These are phyloP conservation scores for Meganola albula DNA, from an alignment of 2,888 invertebrate species.

Conservation along the genomic window DNA sequence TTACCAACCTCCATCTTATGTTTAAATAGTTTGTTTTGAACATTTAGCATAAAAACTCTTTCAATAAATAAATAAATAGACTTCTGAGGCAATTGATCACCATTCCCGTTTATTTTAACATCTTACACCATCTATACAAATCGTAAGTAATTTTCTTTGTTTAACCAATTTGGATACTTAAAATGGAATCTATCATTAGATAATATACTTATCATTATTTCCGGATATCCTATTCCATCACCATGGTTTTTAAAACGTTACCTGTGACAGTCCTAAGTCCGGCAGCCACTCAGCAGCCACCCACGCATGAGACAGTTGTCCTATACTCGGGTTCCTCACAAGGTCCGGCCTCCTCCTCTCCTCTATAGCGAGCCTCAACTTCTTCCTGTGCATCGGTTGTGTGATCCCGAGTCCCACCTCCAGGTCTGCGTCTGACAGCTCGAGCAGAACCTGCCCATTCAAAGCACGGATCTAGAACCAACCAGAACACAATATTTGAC, in stretches of 20 bases:
- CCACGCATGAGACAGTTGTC: constrained; percentile 94
- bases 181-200: too few relatives aligned
- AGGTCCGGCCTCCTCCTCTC: constrained; percentile 92
- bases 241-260: constrained; percentile 31
- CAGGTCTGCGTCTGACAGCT: constrained; percentile 93
- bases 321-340: constrained; percentile 91
- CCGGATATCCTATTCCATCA: too few relatives aligned
- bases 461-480: constrained; percentile 83
- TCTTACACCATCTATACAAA: too few relatives aligned
- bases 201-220: too few relatives aligned
- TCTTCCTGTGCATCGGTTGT: constrained; percentile 95
- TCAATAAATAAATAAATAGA: too few relatives aligned
- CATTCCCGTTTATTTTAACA: too few relatives aligned
- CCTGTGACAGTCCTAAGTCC: constrained; percentile 91
- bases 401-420: constrained; percentile 93
- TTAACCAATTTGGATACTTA: too few relatives aligned
- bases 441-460: constrained; percentile 90
- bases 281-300: constrained; percentile 95
- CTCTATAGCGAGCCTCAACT: constrained; percentile 94
- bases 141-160: too few relatives aligned
- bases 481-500: constrained; percentile 78
- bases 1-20: too few relatives aligned
- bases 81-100: too few relatives aligned
- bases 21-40: constrained; percentile 3
- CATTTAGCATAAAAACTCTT: background rate